A percentile compares a stretch with the other conserved stretches of the same genome.
Evolutionary conservation across 2,888 invertebrate genomes (phyloP).

Genomic region (Proisotoma minuta): DNA sequence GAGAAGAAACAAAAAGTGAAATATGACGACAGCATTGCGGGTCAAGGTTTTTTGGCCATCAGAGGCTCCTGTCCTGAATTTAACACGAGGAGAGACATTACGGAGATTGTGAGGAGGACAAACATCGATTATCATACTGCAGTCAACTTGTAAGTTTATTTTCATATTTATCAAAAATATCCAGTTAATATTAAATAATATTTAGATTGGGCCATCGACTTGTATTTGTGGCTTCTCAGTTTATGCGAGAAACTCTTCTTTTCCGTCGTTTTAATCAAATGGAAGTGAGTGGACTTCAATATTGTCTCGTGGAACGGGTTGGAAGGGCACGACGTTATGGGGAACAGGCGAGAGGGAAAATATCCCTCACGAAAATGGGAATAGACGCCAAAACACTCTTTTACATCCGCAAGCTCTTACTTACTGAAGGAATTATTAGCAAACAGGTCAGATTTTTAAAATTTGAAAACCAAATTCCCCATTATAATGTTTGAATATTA

Average conservation of each 20-base stretch:
- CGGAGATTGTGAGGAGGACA: conserved; percentile 51
- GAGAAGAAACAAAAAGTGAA: neutral
- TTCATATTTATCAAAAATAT: neutral
- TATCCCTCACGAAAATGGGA: conserved; percentile 54
- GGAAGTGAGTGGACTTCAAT: conserved; percentile 58
- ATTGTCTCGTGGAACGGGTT: conserved; percentile 68
- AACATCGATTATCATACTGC: conserved; percentile 53
- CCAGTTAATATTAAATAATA: neutral
- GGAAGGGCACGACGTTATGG: conserved; percentile 67
- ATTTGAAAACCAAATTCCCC: conserved; percentile 68
- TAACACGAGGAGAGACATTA: conserved; percentile 57
- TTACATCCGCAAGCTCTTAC: conserved; percentile 62
- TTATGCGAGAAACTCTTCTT: conserved; percentile 58
- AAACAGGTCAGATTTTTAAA: conserved; percentile 55
- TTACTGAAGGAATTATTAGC: conserved; percentile 58
- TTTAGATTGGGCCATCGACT: conserved; percentile 61
- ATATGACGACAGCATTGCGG: neutral
- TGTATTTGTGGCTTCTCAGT: conserved; percentile 67
- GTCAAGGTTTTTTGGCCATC: conserved; percentile 47
- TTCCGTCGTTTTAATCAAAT: conserved; percentile 51
- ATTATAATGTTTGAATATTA: conserved; percentile 79
- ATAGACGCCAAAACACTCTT: conserved; percentile 62
- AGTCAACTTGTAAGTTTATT: conserved; percentile 13
- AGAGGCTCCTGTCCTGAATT: conserved; percentile 67
- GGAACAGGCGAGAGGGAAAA: conserved; percentile 63